phyloP scores from a whole-genome alignment of 2,888 invertebrate species.

The Drosophila peninsularis region DNA sequence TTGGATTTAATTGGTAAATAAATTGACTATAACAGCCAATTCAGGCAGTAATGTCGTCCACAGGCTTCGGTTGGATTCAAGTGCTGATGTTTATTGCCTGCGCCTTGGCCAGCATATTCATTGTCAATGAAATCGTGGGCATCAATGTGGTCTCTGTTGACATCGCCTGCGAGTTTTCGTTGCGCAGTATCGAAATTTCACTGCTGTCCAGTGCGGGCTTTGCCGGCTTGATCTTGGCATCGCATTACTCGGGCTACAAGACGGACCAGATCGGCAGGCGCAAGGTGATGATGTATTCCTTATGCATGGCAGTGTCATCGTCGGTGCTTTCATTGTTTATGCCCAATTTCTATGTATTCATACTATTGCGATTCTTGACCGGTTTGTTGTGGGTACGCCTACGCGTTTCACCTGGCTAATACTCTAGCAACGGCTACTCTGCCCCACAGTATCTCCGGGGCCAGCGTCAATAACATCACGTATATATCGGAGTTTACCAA shows the following conservation, averaged over 20 bases:
- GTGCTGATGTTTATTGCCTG: slow-evolving; percentile 4
- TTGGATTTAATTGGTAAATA: slow-evolving; percentile 38
- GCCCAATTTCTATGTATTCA: slow-evolving; percentile 31
- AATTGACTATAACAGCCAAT: neutral
- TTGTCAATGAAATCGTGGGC: slow-evolving; percentile 21
- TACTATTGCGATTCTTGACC: slow-evolving; percentile 30
- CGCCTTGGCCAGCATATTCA: slow-evolving; percentile 1
- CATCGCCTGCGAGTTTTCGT: slow-evolving; percentile 24
- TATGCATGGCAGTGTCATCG: neutral
- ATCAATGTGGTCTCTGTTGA: slow-evolving; percentile 8
- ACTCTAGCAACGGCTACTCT: neutral
- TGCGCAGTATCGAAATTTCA: neutral
- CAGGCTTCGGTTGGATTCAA: slow-evolving; percentile 40
- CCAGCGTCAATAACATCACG: slow-evolving; percentile 16
- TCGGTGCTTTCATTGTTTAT: slow-evolving; percentile 27
- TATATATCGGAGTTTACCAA: slow-evolving; percentile 46
- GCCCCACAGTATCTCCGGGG: slow-evolving; percentile 31
- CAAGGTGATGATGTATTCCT: slow-evolving; percentile 12
- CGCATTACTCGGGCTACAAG: slow-evolving; percentile 36
- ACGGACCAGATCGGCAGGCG: slow-evolving; percentile 42
- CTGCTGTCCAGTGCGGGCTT: slow-evolving; percentile 21
- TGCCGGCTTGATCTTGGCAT: slow-evolving; percentile 28
- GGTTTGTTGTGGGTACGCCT: slow-evolving; percentile 39
- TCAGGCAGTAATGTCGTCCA: neutral
- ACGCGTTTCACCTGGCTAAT: neutral